phyloP scores from a whole-genome alignment of 2,797 vertebrate species.

The Falco rusticolus region DNA sequence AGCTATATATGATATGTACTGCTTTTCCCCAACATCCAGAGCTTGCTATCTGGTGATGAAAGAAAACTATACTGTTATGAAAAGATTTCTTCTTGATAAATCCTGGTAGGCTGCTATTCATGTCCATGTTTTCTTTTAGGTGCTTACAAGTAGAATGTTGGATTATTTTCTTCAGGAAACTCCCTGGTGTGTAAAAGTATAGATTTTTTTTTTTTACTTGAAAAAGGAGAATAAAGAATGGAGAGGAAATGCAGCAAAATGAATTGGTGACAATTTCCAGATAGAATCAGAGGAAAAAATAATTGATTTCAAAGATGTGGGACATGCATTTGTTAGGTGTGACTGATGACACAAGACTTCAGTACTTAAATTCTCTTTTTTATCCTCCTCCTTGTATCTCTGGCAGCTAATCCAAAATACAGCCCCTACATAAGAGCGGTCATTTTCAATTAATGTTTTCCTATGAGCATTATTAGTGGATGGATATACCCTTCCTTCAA shows the following conservation, averaged over 20 bases:
- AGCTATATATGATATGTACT: background rate
- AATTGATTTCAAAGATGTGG: background rate
- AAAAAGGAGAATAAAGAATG: background rate
- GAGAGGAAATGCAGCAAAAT: background rate
- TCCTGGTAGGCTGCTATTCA: background rate
- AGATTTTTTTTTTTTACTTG: background rate
- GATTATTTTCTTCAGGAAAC: background rate
- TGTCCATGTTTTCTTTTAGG: background rate
- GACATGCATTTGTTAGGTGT: background rate
- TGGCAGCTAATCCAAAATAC: background rate
- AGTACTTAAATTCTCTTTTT: background rate
- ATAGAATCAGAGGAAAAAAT: background rate
- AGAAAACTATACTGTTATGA: constrained; percentile 7
- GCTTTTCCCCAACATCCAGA: background rate
- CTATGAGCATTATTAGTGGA: background rate
- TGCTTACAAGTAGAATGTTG: background rate
- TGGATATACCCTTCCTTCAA: background rate
- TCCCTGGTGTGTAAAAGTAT: background rate
- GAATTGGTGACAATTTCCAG: background rate
- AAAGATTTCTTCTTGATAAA: background rate
- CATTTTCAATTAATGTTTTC: background rate
- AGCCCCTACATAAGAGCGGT: background rate
- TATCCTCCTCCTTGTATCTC: background rate
- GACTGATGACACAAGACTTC: background rate
- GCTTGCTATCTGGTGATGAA: background rate